Conservation (phyloP, 2,113 vertebrate genomes). For the Scomber colias region DNA sequence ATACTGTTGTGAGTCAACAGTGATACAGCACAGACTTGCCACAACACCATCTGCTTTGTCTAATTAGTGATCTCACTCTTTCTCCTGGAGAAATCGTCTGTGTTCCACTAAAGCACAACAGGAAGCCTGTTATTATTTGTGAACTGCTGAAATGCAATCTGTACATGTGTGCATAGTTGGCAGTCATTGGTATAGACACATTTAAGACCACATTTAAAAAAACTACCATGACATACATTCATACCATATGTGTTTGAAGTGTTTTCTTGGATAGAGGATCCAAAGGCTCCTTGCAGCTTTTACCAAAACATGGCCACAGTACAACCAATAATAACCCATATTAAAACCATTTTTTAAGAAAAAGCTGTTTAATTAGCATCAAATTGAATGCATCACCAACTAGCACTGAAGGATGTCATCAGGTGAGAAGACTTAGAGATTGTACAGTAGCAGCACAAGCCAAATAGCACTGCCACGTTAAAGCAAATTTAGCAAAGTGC, state of each 20-base stretch:
- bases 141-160: not conserved
- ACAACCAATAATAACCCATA: too few relatives aligned
- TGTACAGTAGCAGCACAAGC: not conserved
- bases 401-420: too few relatives aligned
- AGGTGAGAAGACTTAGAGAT: too few relatives aligned
- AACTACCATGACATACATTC: too few relatives aligned
- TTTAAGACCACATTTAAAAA: not conserved
- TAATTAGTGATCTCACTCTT: slow-evolving; percentile 46
- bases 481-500: too few relatives aligned
- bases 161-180: not conserved
- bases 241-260: too few relatives aligned
- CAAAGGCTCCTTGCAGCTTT: too few relatives aligned
- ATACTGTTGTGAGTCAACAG: slow-evolving; percentile 5
- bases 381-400: not conserved
- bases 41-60: slow-evolving; percentile 57
- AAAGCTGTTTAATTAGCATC: not conserved
- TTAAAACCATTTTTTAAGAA: not conserved
- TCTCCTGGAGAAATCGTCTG: slow-evolving; percentile 2
- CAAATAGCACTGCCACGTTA: not conserved
- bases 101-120: not conserved
- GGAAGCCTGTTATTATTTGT: not conserved
- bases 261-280: too few relatives aligned
- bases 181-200: too few relatives aligned
- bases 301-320: not conserved
- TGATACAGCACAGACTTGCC: slow-evolving; percentile 8